phyloP scores from a whole-genome alignment of 2,797 vertebrate species.

The Scomberomorus guttatus region DNA sequence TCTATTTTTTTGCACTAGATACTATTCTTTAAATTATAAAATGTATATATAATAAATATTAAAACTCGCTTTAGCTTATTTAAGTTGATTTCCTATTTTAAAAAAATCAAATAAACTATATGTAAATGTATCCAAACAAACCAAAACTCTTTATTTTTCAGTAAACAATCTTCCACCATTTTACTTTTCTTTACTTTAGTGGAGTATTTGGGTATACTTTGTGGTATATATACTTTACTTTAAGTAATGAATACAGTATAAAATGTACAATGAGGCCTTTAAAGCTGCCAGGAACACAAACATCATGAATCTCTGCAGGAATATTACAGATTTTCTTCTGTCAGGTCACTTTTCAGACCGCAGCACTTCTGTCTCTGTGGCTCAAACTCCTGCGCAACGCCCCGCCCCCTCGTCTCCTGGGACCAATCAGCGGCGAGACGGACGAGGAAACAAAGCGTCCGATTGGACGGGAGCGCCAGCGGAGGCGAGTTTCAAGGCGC shows the following conservation, averaged over 20 bases:
- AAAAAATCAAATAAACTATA: no score
- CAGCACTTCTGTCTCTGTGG: background rate
- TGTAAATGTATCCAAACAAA: no score
- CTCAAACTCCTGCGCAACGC: background rate
- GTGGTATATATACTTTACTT: background rate
- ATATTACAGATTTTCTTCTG: background rate
- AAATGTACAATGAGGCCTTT: background rate
- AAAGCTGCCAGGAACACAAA: background rate
- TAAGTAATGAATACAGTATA: background rate
- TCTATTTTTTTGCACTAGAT: no score
- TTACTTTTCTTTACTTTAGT: no score
- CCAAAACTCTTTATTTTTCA: no score
- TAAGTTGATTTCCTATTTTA: no score
- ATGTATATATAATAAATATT: no score
- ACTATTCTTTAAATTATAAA: no score
- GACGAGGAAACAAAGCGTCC: constrained; percentile 77
- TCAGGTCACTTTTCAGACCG: background rate
- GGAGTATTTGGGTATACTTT: background rate
- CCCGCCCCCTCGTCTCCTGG: constrained; percentile 42
- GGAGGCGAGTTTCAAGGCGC: constrained; percentile 45
- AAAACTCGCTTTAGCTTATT: no score
- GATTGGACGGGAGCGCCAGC: constrained; percentile 78
- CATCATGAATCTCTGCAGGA: background rate
- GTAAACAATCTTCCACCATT: no score
- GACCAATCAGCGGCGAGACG: constrained; percentile 76